phyloP scores from a whole-genome alignment of 2,797 vertebrate species.

The Megaceryle alcyon region DNA sequence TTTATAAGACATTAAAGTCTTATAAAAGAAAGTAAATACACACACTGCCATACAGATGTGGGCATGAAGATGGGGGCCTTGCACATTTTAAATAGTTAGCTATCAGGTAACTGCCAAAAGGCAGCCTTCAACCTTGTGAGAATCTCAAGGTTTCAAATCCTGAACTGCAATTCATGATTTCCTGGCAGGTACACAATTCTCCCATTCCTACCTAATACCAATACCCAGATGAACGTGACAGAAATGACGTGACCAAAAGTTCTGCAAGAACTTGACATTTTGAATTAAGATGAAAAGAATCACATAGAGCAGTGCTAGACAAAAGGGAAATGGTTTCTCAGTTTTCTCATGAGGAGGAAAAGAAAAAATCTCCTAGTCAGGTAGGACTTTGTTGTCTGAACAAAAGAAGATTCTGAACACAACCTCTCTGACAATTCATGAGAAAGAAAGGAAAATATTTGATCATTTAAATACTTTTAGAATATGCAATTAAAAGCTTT shows the following conservation, averaged over 20 bases:
- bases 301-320: neutral
- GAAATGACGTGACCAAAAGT: neutral
- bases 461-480: slow-evolving; percentile 1
- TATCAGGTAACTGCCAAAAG: neutral
- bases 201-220: neutral
- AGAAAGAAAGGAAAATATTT: neutral
- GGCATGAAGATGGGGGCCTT: neutral
- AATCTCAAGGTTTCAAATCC: neutral
- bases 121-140: neutral
- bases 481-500: slow-evolving; percentile 25
- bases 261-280: neutral
- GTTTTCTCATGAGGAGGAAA: neutral
- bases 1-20: neutral
- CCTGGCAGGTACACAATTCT: neutral
- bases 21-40: neutral
- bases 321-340: neutral
- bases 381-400: neutral
- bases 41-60: neutral
- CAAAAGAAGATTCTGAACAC: neutral
- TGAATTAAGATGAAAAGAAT: neutral
- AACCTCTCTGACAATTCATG: neutral
- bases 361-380: neutral
- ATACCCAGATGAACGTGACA: neutral
- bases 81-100: neutral
- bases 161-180: neutral